Base-by-base conservation (phyloP, 2,113 vertebrate genomes). In the Chlamydotis undulata region DNA sequence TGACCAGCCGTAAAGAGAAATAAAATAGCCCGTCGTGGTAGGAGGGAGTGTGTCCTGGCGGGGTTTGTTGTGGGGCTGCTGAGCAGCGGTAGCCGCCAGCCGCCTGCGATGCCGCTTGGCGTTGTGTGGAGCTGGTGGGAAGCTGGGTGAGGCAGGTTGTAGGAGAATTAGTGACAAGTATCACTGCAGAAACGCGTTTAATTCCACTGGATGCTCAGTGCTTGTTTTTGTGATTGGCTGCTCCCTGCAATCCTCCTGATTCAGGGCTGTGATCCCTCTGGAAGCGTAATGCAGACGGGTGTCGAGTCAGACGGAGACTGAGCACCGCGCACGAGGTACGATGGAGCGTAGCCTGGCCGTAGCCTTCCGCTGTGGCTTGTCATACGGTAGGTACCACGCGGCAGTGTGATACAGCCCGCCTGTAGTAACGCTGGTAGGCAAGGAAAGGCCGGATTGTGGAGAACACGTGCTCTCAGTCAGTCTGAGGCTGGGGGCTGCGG, bases 41-140 rank as follows among this genome's bases (percentile, higher is more conserved):
- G 69, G 19, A 43, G 8, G 14, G 5, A 8, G 45, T 0, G 0
- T 37, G 47, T 63, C 1, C 1, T 39, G 10, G 61, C 45, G 8
- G 50, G 49, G 26, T 15, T 26, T 78, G 37, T 16, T 52, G 57
- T n/a, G 78, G 22, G 52, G 16, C 50, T 31, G 5, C 16, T 43
- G 56, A 35, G 19, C 10, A 43, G 29, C 1, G 55, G 39, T 35
- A 37, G 26, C 2, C 1, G 12, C 24, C 4, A 5, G 37, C 23
- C 26, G 18, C 9, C 33, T 15, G 5, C 3, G n/a, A 3, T 26
- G 50, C 64, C 49, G n/a, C 25, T 25, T 31, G 86, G 31, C 13
- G 2, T 15, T 49, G n/a, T 11, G 24, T 45, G 50, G 35, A 60
- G 31, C 3, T 2, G 19, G 4, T 9, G 35, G 43, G 21, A 21